Evolutionary conservation across 2,888 invertebrate species (phyloP), one percentile per base, ranked within the genome.

Genomic region (Hyalella azteca): DNA sequence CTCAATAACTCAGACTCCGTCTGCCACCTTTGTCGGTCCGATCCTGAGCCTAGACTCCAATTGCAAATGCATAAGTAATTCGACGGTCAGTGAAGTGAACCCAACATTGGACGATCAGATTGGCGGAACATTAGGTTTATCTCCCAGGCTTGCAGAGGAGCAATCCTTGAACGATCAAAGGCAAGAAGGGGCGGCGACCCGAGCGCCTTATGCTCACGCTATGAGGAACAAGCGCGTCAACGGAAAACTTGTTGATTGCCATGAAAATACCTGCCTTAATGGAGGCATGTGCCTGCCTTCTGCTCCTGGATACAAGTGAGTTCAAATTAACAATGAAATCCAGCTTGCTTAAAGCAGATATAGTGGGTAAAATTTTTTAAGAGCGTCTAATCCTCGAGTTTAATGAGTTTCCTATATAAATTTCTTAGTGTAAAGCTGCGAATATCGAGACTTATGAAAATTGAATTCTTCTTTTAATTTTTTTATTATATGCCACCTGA

Each of bases 221-320:
- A 75, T 41, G 45, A 75, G 75, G 29, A 75, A 75, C 26, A 75
- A 75, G 36, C n/a, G 75, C 26, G 45, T 75, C 19, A 75, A 75
- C 45, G 75, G 75, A 22, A 75, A 75, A 29, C 40, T 75, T 9
- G 26, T 75, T 22, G 75, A 75, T 19, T 90, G 90, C 81, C 81
- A 84, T 13, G 86, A 86, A 11, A 86, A 86, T 78, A 86, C 87
- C 59, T 82, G 82, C 41, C 78, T 81, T 39, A 82, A 82, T 32
- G 81, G 82, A 15, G 82, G 82, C 19, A 79, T 79, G 5, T 82
- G 82, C 39, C 9, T 81, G 5, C 82, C 81, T 1, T 80, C 7
- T 49, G 45, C 48, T 36, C 75, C 75, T 5, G 75, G 75, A 41
- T 75, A 45, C 75, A 75, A 75, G 75, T 75, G 41, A 75, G 75